Percentiles rank a stretch among this genome's conserved stretches.
Evolutionary conservation across 1,140 invertebrate species (phyloP).

Genomic region (Cephus cinctus): DNA sequence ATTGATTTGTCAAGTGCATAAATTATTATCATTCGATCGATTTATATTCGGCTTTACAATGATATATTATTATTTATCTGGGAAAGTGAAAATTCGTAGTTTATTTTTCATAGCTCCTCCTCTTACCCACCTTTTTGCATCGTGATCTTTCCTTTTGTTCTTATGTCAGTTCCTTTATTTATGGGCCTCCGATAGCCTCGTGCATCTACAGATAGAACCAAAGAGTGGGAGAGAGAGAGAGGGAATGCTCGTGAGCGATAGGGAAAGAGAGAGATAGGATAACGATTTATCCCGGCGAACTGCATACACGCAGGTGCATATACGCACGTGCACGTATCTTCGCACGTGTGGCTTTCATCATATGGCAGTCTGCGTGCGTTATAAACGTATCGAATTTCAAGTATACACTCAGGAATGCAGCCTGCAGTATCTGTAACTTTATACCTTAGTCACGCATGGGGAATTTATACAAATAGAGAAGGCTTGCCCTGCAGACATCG

Average conservation of each 20-base stretch:
- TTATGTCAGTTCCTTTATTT: too few relatives aligned
- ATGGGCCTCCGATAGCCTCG: too few relatives aligned
- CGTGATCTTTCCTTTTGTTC: neutral
- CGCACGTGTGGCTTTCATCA: too few relatives aligned
- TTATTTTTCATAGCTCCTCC: neutral
- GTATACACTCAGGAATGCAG: constrained; percentile 38
- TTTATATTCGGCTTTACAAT: neutral
- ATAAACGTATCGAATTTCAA: constrained; percentile 44
- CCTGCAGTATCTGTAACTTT: constrained; percentile 38
- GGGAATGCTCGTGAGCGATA: neutral
- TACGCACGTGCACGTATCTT: constrained; percentile 7
- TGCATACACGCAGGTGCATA: neutral
- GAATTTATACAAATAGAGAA: constrained; percentile 13
- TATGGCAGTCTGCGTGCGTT: too few relatives aligned
- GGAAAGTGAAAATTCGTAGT: neutral
- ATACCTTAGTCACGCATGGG: constrained; percentile 42
- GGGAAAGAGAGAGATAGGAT: neutral
- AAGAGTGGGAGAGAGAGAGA: too few relatives aligned
- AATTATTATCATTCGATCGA: neutral
- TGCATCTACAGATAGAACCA: too few relatives aligned
- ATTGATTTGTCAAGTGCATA: too few relatives aligned
- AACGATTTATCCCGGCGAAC: too few relatives aligned
- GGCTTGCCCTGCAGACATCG: neutral
- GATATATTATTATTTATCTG: neutral
- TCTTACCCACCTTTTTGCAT: neutral